Evolutionary conservation across 2,797 vertebrate species (phyloP), one percentile per base, ranked within the genome.

Genomic region (Chelidonichthys spinosus): DNA sequence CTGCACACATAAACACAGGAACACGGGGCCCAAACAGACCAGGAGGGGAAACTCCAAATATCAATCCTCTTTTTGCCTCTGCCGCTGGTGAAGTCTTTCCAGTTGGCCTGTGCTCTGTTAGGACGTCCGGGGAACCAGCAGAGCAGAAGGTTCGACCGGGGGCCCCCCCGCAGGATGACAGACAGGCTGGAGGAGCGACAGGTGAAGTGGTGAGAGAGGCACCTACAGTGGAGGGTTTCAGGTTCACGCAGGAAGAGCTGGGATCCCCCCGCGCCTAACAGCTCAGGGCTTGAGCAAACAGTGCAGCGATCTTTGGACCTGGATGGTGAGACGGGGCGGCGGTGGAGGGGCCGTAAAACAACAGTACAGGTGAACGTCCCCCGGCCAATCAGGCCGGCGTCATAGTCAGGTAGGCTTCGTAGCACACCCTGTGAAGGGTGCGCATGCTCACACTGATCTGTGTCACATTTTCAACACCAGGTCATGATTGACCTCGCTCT

Each of bases 251-350:
- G 79, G 70, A 88, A 74, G 81, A 78, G 72, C 61, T 54, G 72
- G 67, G 67, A 67, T 81, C 77, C 49, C 66, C 36, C 68, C 35
- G 15, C 11, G 54, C 36, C 69, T 53, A 55, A 56, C 77, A 56
- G 78, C 69, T 74, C 80, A 65, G 71, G 42, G 71, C 74, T 84
- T 85, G 74, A 90, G 74, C 88, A 94, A 94, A 94, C 87, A 94
- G 44, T n/a, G 54, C 59, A 82, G 71, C 49, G 93, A 93, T 90
- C 94, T 95, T 95, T 95, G 95, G 92, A 95, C 93, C 82, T 81
- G 74, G 76, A 78, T 10, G 78, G 73, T 53, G 77, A 84, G 84
- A 55, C 25, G 11, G 25, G 54, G 71, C 36, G 60, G 68, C 56
- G 76, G 82, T 59, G 69, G 65, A 74, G 56, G 33, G 76, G 84